Percentiles rank a stretch among this genome's conserved stretches.
Conservation (phyloP, 2,888 invertebrate genomes). For the Epinotia bilunana region DNA sequence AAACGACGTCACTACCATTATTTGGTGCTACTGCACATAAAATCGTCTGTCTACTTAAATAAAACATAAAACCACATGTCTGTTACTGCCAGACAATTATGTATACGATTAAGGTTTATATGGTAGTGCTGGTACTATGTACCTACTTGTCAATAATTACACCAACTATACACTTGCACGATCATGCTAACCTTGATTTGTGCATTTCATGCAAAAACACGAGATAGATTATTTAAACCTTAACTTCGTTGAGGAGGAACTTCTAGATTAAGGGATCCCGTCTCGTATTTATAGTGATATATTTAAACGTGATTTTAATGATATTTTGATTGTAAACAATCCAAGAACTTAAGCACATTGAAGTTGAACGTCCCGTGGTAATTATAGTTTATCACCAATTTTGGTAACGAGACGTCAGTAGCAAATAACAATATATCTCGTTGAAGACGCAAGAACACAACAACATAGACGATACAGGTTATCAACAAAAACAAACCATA, state of each 20-base stretch:
- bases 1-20: conserved; percentile 1
- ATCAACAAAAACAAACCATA: conserved; percentile 40
- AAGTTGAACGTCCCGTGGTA: background rate
- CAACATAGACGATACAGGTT: conserved; percentile 29
- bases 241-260: too few relatives aligned
- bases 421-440: background rate
- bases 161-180: conserved; percentile 27
- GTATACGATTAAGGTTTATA: conserved; percentile 9
- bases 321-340: background rate
- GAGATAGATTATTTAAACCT: conserved; percentile 5
- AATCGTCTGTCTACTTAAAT: conserved; percentile 14
- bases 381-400: background rate
- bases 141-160: conserved; percentile 38
- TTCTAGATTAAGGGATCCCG: background rate
- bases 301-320: background rate
- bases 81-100: conserved; percentile 18
- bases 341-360: background rate
- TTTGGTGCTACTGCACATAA: conserved; percentile 7
- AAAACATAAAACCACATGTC: conserved; percentile 20
- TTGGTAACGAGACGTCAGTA: background rate
- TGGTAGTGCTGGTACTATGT: conserved; percentile 10
- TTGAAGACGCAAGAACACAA: conserved; percentile 25
- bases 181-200: conserved; percentile 39
- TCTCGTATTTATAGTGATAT: background rate
- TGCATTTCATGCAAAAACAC: conserved; percentile 19